Percentiles rank a stretch among this genome's conserved stretches.
Conservation (phyloP, 2,888 invertebrate species). For the Leptinotarsa juncta region DNA sequence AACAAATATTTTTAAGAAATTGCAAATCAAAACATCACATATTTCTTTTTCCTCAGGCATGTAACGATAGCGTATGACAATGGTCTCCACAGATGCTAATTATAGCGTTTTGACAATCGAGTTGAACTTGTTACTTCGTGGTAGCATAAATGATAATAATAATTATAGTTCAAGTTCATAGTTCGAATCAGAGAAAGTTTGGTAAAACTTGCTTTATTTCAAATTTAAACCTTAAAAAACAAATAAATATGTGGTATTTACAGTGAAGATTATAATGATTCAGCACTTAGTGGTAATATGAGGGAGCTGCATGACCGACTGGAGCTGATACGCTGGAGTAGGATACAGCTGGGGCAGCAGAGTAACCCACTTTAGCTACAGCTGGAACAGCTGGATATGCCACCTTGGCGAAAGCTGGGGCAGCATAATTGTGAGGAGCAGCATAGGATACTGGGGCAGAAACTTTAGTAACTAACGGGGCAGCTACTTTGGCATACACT, state of each 20-base stretch:
- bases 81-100: too few relatives aligned
- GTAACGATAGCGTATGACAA: too few relatives aligned
- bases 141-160: too few relatives aligned
- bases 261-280: slow-evolving; percentile 54
- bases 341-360: slow-evolving; percentile 46
- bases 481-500: slow-evolving; percentile 62
- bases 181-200: neutral
- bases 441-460: slow-evolving; percentile 36
- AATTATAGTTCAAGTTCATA: neutral
- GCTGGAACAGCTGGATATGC: slow-evolving; percentile 28
- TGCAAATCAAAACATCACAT: too few relatives aligned
- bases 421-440: slow-evolving; percentile 38
- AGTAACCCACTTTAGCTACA: slow-evolving; percentile 40
- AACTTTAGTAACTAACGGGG: slow-evolving; percentile 62
- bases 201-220: neutral
- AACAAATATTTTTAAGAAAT: too few relatives aligned
- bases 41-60: too few relatives aligned
- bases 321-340: slow-evolving; percentile 43
- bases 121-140: too few relatives aligned
- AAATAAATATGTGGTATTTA: neutral
- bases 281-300: slow-evolving; percentile 57
- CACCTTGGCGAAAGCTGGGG: slow-evolving; percentile 46
- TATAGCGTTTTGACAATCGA: too few relatives aligned
- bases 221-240: neutral
- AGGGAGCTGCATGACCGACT: slow-evolving; percentile 50